phyloP scores from a whole-genome alignment of 2,113 vertebrate species.

The Nerophis lumbriciformis region DNA sequence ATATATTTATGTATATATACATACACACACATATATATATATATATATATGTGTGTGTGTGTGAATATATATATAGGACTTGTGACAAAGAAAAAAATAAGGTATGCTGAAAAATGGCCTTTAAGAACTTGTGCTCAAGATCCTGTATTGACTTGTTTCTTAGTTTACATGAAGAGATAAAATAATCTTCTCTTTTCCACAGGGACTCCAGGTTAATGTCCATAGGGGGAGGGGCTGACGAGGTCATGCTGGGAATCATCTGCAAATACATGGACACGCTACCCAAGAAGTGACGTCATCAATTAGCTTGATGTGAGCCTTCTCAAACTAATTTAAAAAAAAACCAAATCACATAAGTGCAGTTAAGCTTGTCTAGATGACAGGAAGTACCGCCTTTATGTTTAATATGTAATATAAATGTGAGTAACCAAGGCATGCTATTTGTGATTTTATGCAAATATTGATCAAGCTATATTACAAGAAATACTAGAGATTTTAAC shows the following conservation, averaged over 20 bases:
- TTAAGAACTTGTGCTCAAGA: no score
- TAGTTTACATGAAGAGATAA: no score
- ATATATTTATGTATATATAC: no score
- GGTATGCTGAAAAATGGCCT: no score
- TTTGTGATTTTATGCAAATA: not conserved
- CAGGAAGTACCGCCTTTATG: not conserved
- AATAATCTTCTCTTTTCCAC: slow-evolving; percentile 18
- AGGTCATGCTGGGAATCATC: slow-evolving; percentile 83
- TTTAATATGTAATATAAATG: no score
- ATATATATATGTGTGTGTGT: no score
- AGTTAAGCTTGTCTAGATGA: not conserved
- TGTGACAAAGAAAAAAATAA: no score
- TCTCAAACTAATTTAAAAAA: not conserved
- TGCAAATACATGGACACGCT: slow-evolving; percentile 81
- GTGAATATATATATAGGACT: no score
- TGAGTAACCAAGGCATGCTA: not conserved
- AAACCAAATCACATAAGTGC: slow-evolving; percentile 25
- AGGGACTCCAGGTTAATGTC: slow-evolving; percentile 77
- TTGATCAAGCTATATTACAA: not conserved
- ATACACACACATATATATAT: no score
- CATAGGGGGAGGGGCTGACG: slow-evolving; percentile 75
- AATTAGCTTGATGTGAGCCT: not conserved
- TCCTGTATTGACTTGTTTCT: no score
- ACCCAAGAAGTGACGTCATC: slow-evolving; percentile 64
- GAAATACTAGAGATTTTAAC: no score